These are phyloP conservation scores for Macrotis lagotis DNA, from an alignment of 2,113 vertebrate genomes.

Conservation along the genomic window DNA sequence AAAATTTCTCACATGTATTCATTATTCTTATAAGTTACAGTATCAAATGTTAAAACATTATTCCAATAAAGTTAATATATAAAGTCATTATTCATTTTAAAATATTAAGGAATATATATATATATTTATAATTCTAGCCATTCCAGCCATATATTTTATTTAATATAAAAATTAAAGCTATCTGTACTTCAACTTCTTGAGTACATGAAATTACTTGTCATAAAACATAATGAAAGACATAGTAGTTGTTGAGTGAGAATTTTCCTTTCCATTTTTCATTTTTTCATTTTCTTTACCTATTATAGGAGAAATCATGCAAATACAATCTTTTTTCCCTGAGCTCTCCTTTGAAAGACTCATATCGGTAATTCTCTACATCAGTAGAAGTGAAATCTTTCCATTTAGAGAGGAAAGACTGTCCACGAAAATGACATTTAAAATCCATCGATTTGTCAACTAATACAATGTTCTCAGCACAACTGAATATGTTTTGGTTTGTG, in stretches of 20 bases:
- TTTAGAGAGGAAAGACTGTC: not conserved
- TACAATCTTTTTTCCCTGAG: not conserved
- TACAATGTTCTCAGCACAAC: not conserved
- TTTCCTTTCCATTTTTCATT: conserved; percentile 2
- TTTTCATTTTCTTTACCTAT: not conserved
- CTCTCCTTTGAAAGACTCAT: not conserved
- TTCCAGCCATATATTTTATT: not conserved
- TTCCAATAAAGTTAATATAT: not conserved
- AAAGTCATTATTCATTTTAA: not conserved
- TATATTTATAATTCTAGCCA: too few relatives aligned
- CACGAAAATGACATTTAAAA: not conserved
- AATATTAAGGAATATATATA: not conserved
- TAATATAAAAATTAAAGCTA: not conserved
- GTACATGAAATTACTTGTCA: not conserved
- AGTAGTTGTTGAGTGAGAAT: not conserved
- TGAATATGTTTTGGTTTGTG: not conserved
- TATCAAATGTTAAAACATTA: not conserved
- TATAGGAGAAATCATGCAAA: not conserved
- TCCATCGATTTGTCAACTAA: not conserved
- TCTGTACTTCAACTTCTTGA: not conserved
- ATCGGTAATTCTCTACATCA: not conserved
- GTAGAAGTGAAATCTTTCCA: not conserved
- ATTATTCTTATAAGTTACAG: not conserved
- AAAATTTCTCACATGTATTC: not conserved
- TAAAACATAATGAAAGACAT: not conserved